Percentiles rank a stretch among this genome's conserved stretches.
Evolutionary conservation across 2,797 vertebrate genomes (phyloP).

Genomic region (Tachyglossus aculeatus): DNA sequence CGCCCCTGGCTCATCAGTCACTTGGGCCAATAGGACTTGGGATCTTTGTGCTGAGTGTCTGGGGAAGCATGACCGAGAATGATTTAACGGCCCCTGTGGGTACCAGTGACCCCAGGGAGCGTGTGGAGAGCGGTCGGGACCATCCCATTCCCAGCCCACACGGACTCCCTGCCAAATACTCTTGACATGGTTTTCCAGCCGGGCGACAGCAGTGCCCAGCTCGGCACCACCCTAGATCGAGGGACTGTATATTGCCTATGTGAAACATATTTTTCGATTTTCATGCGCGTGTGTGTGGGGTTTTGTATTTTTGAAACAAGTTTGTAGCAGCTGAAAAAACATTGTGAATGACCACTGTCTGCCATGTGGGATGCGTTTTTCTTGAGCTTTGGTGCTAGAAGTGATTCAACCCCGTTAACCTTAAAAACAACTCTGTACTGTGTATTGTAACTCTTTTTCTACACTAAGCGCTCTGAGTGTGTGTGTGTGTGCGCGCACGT

Average conservation of each 20-base stretch:
- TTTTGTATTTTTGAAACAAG: not conserved
- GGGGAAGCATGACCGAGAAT: not conserved
- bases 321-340: not conserved
- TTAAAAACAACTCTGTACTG: not conserved
- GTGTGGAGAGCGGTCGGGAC: not conserved
- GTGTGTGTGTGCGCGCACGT: no score
- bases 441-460: not conserved
- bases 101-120: not conserved
- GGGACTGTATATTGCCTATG: not conserved
- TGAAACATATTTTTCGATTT: not conserved
- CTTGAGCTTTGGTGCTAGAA: not conserved
- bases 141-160: not conserved
- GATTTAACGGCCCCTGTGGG: not conserved
- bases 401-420: not conserved
- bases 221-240: not conserved
- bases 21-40: not conserved
- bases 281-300: not conserved
- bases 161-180: not conserved
- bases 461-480: not conserved
- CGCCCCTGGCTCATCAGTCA: not conserved
- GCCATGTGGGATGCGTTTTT: not conserved
- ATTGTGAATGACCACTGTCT: slow-evolving; percentile 16
- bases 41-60: not conserved
- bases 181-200: not conserved
- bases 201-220: not conserved